Conservation (phyloP, 2,113 vertebrate genomes). For the Menura novaehollandiae region DNA sequence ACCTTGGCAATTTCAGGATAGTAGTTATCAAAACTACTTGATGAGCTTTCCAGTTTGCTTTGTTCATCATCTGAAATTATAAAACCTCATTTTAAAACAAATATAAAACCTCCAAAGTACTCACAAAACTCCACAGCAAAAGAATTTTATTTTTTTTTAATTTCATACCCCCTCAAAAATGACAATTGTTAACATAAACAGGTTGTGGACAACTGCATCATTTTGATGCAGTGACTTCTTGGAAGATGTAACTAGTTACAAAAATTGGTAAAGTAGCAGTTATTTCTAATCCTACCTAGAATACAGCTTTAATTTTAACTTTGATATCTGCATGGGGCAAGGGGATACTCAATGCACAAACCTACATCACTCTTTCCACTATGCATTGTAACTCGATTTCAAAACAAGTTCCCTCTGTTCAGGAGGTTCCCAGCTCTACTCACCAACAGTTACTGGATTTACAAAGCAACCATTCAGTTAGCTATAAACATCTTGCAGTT, state of each 20-base stretch:
- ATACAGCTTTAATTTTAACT: neutral
- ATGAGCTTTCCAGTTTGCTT: slow-evolving; percentile 87
- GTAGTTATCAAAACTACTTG: slow-evolving; percentile 91
- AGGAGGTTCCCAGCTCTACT: neutral
- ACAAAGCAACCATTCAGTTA: neutral
- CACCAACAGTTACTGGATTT: neutral
- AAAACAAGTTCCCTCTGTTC: neutral
- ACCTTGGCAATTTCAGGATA: slow-evolving; percentile 82
- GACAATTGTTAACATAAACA: neutral
- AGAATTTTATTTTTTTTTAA: neutral
- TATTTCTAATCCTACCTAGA: neutral
- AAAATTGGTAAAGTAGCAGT: neutral
- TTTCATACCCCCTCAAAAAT: neutral
- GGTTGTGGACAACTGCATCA: neutral
- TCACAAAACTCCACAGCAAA: neutral
- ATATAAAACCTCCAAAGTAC: neutral
- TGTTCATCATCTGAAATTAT: slow-evolving; percentile 89
- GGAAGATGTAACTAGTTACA: neutral
- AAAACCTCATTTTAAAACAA: slow-evolving; percentile 3
- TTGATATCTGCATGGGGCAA: neutral
- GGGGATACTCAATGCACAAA: neutral
- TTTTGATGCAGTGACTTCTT: neutral
- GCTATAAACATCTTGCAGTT: neutral
- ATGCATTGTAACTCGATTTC: neutral
- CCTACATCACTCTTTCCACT: neutral